Conservation (phyloP, 2,888 invertebrate genomes). For the Meteorus cinctellus region DNA sequence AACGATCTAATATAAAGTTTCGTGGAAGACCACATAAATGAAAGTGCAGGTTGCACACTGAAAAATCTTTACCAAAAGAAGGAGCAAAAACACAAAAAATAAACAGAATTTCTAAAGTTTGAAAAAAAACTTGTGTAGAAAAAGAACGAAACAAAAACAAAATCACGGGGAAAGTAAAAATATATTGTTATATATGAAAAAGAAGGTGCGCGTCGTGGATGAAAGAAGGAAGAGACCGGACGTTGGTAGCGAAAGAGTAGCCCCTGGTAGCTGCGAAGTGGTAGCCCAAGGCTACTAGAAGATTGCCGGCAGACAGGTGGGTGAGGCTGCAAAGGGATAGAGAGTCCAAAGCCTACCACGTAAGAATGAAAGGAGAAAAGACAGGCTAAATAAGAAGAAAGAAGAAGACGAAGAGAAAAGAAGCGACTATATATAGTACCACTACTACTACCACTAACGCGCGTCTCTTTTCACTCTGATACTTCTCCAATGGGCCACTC, state of each 20-base stretch:
- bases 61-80: neutral
- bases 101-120: neutral
- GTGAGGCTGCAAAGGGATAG: conserved; percentile 66
- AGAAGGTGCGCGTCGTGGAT: conserved; percentile 10
- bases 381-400: conserved; percentile 40
- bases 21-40: conserved; percentile 5
- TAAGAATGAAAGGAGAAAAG: conserved; percentile 45
- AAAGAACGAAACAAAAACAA: neutral
- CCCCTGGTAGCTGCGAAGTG: conserved; percentile 71
- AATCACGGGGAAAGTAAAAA: conserved; percentile 13
- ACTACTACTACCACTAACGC: conserved; percentile 44
- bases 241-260: conserved; percentile 71
- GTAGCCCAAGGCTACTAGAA: conserved; percentile 74
- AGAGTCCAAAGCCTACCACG: conserved; percentile 51
- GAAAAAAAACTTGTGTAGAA: neutral
- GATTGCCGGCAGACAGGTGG: conserved; percentile 74
- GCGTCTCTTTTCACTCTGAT: conserved; percentile 46
- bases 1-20: conserved; percentile 12
- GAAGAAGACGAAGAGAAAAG: conserved; percentile 38
- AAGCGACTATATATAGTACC: conserved; percentile 36
- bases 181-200: conserved; percentile 24
- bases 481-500: conserved; percentile 44
- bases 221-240: conserved; percentile 56
- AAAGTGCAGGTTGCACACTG: neutral
- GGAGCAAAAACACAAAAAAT: neutral